These are phyloP conservation scores for Eptatretus burgeri DNA, from an alignment of 2,113 vertebrate species.

Conservation along the genomic window DNA sequence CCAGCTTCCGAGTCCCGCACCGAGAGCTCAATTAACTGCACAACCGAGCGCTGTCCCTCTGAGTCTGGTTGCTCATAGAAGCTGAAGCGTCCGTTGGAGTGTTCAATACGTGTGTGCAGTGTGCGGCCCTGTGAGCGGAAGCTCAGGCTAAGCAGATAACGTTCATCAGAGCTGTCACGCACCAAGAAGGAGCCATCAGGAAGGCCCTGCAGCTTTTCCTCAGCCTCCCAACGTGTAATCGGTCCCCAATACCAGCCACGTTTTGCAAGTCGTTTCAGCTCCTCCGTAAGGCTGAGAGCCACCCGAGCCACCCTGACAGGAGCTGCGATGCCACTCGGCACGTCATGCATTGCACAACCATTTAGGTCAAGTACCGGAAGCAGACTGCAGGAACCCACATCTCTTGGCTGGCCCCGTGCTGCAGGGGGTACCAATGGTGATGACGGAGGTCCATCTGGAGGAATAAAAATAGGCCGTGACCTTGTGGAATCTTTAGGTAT, in stretches of 20 bases:
- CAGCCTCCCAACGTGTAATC: constrained; percentile 89
- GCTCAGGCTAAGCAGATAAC: constrained; percentile 89
- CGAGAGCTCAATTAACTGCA: constrained; percentile 82
- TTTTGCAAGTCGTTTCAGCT: constrained; percentile 54
- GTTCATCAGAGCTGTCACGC: constrained; percentile 70
- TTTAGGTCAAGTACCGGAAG: constrained; percentile 62
- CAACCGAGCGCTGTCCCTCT: constrained; percentile 85
- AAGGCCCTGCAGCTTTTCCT: constrained; percentile 84
- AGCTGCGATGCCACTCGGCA: constrained; percentile 68
- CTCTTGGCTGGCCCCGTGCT: not conserved
- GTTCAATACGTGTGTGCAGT: constrained; percentile 77
- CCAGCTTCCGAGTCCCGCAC: constrained; percentile 92
- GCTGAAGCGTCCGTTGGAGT: constrained; percentile 37
- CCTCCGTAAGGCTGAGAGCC: constrained; percentile 77
- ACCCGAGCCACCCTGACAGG: constrained; percentile 50
- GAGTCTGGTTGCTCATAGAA: constrained; percentile 43
- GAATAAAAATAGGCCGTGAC: not conserved
- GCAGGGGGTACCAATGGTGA: constrained; percentile 1
- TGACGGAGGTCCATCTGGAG: constrained; percentile 5
- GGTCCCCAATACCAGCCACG: constrained; percentile 94
- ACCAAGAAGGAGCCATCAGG: constrained; percentile 80
- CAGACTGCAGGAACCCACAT: constrained; percentile 12
- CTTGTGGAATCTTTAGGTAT: not conserved
- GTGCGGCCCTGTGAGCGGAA: constrained; percentile 80
- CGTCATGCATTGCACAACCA: constrained; percentile 75